phyloP scores from a whole-genome alignment of 2,113 vertebrate species.

The Corythaeola cristata region DNA sequence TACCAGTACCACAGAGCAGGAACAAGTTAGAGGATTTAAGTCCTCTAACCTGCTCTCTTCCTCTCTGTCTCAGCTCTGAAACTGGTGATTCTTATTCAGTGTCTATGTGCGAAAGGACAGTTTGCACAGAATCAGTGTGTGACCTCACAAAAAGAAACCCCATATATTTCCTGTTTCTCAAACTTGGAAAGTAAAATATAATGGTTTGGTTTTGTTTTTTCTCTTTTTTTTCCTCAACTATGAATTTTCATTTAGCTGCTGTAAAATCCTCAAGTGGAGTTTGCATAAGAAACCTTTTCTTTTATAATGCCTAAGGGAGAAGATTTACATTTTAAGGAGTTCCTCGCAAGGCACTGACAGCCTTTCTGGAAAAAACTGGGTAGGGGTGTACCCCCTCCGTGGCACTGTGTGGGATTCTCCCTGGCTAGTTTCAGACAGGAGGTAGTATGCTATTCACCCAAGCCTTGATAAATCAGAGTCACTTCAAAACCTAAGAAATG shows the following conservation, averaged over 20 bases:
- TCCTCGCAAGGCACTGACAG: not conserved
- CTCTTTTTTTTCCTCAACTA: not conserved
- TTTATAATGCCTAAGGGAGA: not conserved
- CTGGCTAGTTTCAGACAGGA: not conserved
- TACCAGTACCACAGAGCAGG: not conserved
- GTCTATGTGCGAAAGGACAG: not conserved
- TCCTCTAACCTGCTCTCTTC: not conserved
- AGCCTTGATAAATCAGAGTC: not conserved
- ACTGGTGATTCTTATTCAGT: not conserved
- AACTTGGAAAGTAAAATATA: not conserved
- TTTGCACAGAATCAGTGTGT: not conserved
- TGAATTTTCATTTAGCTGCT: not conserved
- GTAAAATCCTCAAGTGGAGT: not conserved
- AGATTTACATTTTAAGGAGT: not conserved
- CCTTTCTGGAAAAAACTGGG: not conserved
- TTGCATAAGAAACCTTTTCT: not conserved
- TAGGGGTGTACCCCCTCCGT: rapidly evolving
- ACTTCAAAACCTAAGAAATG: not conserved
- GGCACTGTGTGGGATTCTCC: not conserved
- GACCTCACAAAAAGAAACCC: not conserved
- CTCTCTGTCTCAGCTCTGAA: not conserved
- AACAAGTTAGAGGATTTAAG: not conserved
- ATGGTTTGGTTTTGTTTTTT: not conserved
- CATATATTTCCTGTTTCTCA: not conserved
- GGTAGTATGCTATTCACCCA: not conserved